Evolutionary conservation across 2,797 vertebrate species (phyloP).

Genomic region (Cyclopterus lumpus): DNA sequence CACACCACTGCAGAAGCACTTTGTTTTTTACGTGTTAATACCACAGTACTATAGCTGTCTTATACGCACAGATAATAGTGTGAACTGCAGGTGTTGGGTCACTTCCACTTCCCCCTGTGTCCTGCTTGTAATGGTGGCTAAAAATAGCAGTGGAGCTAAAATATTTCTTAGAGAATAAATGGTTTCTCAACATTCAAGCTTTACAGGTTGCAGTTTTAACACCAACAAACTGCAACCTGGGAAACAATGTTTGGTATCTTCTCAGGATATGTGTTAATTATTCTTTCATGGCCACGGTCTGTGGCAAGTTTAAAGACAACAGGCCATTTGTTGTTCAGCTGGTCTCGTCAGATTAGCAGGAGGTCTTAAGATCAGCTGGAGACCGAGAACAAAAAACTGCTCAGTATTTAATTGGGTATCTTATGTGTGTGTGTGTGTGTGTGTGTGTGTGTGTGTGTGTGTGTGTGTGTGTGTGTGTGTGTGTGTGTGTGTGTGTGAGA

Average conservation of each 20-base stretch:
- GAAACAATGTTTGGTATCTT: neutral
- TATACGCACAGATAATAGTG: neutral
- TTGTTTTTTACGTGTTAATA: neutral
- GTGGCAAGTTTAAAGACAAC: constrained; percentile 11
- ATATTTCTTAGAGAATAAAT: neutral
- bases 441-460: neutral
- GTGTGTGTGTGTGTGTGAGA: no score
- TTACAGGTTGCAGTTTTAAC: neutral
- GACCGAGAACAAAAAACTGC: neutral
- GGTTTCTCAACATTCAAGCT: neutral
- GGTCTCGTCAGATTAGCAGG: constrained; percentile 26
- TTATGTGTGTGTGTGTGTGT: neutral
- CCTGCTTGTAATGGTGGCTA: neutral
- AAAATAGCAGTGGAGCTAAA: constrained; percentile 5
- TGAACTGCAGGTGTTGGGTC: neutral
- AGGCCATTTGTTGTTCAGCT: constrained; percentile 37
- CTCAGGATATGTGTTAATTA: neutral
- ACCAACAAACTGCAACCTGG: neutral
- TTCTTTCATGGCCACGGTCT: neutral
- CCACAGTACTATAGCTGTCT: neutral
- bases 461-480: neutral
- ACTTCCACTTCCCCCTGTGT: neutral
- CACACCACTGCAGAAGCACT: neutral
- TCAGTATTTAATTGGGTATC: neutral
- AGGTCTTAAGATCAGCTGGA: constrained; percentile 13